Base-by-base conservation (phyloP, 2,797 vertebrate genomes). In the Alosa sapidissima region DNA sequence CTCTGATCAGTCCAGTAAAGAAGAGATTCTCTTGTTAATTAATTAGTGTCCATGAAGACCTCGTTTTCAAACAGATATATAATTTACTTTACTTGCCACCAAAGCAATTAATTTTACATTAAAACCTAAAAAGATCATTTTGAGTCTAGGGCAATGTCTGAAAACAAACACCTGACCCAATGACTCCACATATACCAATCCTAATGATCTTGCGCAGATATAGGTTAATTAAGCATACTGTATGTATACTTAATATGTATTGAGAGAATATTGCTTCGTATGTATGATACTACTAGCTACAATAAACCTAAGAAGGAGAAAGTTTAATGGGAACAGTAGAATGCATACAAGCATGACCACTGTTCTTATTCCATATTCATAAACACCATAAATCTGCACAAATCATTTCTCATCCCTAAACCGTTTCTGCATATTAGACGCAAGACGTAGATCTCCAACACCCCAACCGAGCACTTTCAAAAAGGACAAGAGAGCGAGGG, bases 41-140 rank as follows among this genome's bases (percentile, higher is more conserved):
- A 95, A 95, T 96, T 96, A 95, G 95, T 94, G 93, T 92, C 92
- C 91, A 94, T 88, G 90, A 94, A 94, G 92, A 95, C 91, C 94
- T 93, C 87, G 93, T 95, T 95, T 95, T 94, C 93, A 94, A 90
- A 89, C 92, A 90, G 87, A 89, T 91, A 89, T 88, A 89, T 91
- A 86, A 88, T 87, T 85, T 87, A 75, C 65, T 83, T 83, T 51
- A 41, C 88, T 28, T 52, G 81, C 86, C 92, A 91, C 91, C 91
- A 92, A 93, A 92, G 85, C 93, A 95, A 95, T 94, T 94, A 92
- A 91, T 92, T 92, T 91, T 87, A 91, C 90, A 93, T 93, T 91
- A 93, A 92, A 92, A 89, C 72, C 81, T 19, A 83, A 87, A 89
- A 90, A 87, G 85, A 81, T 90, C 90, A 78, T 83, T 87, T 89